These are phyloP conservation scores for mouse (Mus musculus) DNA, from an alignment of 2,113 vertebrate species.

Conservation along the genomic window DNA sequence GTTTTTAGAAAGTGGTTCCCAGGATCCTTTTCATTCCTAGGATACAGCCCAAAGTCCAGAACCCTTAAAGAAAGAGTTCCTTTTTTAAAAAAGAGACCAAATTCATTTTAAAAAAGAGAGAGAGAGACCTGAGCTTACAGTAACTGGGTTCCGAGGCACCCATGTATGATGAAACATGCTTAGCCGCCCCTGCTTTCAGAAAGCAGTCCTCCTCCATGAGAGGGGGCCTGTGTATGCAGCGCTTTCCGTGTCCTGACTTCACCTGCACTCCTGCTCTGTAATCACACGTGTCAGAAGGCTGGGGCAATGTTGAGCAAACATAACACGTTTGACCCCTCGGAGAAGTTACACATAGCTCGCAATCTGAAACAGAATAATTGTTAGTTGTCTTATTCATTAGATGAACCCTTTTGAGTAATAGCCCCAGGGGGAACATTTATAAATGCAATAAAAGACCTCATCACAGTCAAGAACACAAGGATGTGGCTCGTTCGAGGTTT, in stretches of 20 bases:
- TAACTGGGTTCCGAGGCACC: not conserved
- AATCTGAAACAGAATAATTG: slow-evolving; percentile 68
- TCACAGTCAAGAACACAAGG: slow-evolving; percentile 10
- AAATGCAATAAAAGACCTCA: slow-evolving; percentile 69
- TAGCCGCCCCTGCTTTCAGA: not conserved
- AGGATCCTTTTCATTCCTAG: not conserved
- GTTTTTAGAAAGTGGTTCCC: not conserved
- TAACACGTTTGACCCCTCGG: slow-evolving; percentile 52
- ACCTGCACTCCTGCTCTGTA: not conserved
- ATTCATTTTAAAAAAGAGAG: too few species aligned
- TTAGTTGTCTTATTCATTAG: slow-evolving; percentile 76
- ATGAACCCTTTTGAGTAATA: slow-evolving; percentile 72
- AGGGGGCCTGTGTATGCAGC: too few species aligned
- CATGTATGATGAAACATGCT: not conserved
- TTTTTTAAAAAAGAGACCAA: not conserved
- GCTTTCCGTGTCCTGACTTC: slow-evolving; percentile 22
- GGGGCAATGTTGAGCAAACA: slow-evolving; percentile 55
- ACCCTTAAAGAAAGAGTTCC: not conserved
- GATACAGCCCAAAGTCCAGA: not conserved
- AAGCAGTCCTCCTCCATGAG: not conserved
- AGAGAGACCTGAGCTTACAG: not conserved
- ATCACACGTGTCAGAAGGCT: not conserved
- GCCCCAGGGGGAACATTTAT: slow-evolving; percentile 67
- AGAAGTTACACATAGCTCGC: slow-evolving; percentile 52
- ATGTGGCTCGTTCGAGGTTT: slow-evolving; percentile 52